Conservation (phyloP, 2,888 invertebrate genomes). For the Campaea margaritaria region DNA sequence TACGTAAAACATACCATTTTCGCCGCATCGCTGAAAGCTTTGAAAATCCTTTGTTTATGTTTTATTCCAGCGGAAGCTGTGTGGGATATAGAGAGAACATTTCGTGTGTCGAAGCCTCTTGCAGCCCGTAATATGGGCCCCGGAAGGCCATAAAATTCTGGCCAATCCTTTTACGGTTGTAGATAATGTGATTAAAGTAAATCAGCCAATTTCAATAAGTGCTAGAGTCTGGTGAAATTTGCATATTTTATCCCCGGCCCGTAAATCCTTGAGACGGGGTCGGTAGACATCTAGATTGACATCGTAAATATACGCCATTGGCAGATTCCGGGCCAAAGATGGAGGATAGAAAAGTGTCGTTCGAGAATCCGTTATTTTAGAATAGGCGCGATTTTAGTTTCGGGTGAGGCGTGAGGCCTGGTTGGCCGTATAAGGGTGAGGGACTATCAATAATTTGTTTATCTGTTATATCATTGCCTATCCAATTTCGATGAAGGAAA, state of each 20-base stretch:
- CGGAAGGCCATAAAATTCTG: conserved; percentile 52
- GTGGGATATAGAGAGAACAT: conserved; percentile 31
- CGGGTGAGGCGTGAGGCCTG: neutral
- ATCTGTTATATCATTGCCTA: too few species aligned
- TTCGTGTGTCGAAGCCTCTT: conserved; percentile 32
- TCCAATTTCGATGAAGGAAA: too few species aligned
- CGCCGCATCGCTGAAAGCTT: conserved; percentile 36
- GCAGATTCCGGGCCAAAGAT: conserved; percentile 54
- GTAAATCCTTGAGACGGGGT: conserved; percentile 61
- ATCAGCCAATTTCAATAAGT: conserved; percentile 83
- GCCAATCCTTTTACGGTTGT: conserved; percentile 71
- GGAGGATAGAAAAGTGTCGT: conserved; percentile 29
- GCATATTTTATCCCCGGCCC: conserved; percentile 75
- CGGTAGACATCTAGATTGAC: conserved; percentile 68
- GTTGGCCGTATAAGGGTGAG: neutral
- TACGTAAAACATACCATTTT: conserved; percentile 38
- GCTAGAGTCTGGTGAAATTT: conserved; percentile 74
- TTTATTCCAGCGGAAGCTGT: conserved; percentile 34
- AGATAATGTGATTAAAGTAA: conserved; percentile 77
- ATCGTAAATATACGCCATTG: conserved; percentile 72
- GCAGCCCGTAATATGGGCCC: conserved; percentile 43
- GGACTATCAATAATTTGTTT: neutral
- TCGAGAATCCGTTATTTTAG: conserved; percentile 14
- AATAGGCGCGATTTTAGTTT: conserved; percentile 8
- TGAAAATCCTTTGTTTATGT: conserved; percentile 38